Evolutionary conservation across 2,888 invertebrate genomes (phyloP).

Genomic region (Cheilosia vernalis): DNA sequence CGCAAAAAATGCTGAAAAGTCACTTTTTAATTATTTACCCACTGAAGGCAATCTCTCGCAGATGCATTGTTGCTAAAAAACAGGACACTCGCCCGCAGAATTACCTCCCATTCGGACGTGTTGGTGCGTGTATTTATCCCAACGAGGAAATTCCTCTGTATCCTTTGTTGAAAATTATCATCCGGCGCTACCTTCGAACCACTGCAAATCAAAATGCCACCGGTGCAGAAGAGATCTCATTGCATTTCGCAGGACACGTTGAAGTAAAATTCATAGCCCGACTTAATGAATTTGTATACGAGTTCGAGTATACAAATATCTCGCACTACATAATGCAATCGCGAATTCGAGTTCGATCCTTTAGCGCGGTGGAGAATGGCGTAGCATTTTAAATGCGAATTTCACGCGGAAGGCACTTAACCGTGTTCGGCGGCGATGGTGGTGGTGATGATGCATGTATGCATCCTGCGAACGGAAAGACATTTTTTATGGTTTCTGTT

Average conservation of each 20-base stretch:
- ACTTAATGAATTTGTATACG: slow-evolving; percentile 62
- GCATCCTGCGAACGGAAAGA: slow-evolving; percentile 48
- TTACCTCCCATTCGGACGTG: slow-evolving; percentile 24
- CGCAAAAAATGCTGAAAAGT: background rate
- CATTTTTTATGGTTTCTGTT: background rate
- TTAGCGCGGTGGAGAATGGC: slow-evolving; percentile 10
- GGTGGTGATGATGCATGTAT: slow-evolving; percentile 23
- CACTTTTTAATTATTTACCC: slow-evolving; percentile 6
- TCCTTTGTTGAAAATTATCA: slow-evolving; percentile 50
- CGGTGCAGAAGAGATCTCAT: slow-evolving; percentile 37
- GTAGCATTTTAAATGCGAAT: slow-evolving; percentile 29
- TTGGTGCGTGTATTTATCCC: slow-evolving; percentile 43
- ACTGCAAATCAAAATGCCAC: slow-evolving; percentile 44
- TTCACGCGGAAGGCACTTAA: slow-evolving; percentile 44
- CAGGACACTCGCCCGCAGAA: slow-evolving; percentile 13
- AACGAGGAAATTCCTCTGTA: slow-evolving; percentile 16
- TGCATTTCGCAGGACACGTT: slow-evolving; percentile 19
- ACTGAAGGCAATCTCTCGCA: slow-evolving; percentile 23
- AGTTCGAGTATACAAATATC: background rate
- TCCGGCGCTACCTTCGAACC: slow-evolving; percentile 27
- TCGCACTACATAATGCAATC: slow-evolving; percentile 2
- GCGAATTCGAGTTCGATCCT: slow-evolving; percentile 14
- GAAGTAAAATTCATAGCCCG: slow-evolving; percentile 51
- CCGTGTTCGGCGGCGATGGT: slow-evolving; percentile 20
- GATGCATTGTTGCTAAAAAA: slow-evolving; percentile 25